Base-by-base conservation (phyloP, 1,140 invertebrate species). In the Dufourea novaeangliae region DNA sequence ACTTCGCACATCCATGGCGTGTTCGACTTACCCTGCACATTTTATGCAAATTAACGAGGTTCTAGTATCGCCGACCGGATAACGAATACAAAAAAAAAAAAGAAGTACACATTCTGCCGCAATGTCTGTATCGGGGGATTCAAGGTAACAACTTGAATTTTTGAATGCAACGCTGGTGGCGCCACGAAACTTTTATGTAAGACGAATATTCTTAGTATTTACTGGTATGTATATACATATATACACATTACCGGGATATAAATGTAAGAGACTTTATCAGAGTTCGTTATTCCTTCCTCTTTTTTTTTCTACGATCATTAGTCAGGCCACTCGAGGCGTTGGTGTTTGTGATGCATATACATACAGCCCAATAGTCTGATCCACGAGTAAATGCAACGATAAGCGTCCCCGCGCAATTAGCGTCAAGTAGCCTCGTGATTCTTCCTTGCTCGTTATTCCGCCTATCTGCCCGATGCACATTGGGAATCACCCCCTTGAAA, bases 371-470 rank as follows among this genome's bases (percentile, higher is more conserved):
- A 66, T 56, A 71, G 70, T 61, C 61, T 59, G 70, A 74, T 66
- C 62, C 61, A 37, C 25, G 46, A 72, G 61, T 67, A 77, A 62
- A 70, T 46, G 29, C 80, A 84, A 84, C 77, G 81, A 80, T 76
- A 71, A 76, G 44, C 67, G 72, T 71, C 66, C n/a, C 50, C 62
- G 39, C 32, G 78, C 83, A 84, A 84, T 84, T 70, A 84, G 67
- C 67, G 63, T 84, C 82, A 84, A 84, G 82, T 79, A 83, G 81
- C 72, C n/a, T 72, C 57, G 56, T 39, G 76, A 79, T 83, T 79
- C 77, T 41, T 72, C 57, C 50, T 63, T 59, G 78, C 72, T 84
- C 54, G 64, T 84, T 84, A 80, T 80, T 84, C 71, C 61, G 29
- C 77, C 77, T 71, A 71, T 77, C 75, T 63, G 17, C 57, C 46